Base-by-base conservation (phyloP, 92 coral and sea anemone species). In the Porites evermanni region DNA sequence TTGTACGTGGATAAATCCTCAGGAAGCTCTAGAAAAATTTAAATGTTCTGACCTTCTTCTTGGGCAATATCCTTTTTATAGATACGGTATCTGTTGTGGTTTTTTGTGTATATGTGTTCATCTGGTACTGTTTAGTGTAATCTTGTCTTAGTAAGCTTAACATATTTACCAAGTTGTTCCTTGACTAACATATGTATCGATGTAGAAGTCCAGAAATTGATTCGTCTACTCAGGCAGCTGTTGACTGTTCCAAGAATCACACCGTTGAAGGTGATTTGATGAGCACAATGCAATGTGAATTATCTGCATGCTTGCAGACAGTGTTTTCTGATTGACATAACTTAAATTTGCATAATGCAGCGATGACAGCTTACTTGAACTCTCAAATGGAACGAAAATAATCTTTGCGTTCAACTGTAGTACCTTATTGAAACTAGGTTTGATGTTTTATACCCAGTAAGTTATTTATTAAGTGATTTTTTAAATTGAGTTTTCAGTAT, bases 51-150 rank as follows among this genome's bases (percentile, higher is more conserved):
- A 83, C 2, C 79, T 96, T 50, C 92, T 94, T 26, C 88, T 86
- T 2, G 98, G 98, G 70, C 98, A 96, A 86, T 96, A 96, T 95
- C 98, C 98, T 95, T 90, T 83, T 75, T 8, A 69, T 67, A 47
- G 72, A 38, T 13, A 12, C 9, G 20, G 12, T 3, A 18, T 71
- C 21, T 1, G 70, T 8, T 38, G 18, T 58, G 24, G 6, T 1
- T 29, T 64, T 38, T 61, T 26, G 18, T 54, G 11, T 29, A 29
- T 2, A 29, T 79, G 19, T 51, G 54, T 32, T 8, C 4, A 74
- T 16, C 12, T 11, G 8, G 53, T 32, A 20, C 21, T 47, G 9
- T 17, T n/a, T 4, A 70, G 53, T 13, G 12, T 8, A 13, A 12
- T 26, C 4, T 11, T 75, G 23, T 38, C 60, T 18, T 20, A 1